phyloP scores from a whole-genome alignment of 2,888 invertebrate genomes.

The Caenorhabditis imperialis region DNA sequence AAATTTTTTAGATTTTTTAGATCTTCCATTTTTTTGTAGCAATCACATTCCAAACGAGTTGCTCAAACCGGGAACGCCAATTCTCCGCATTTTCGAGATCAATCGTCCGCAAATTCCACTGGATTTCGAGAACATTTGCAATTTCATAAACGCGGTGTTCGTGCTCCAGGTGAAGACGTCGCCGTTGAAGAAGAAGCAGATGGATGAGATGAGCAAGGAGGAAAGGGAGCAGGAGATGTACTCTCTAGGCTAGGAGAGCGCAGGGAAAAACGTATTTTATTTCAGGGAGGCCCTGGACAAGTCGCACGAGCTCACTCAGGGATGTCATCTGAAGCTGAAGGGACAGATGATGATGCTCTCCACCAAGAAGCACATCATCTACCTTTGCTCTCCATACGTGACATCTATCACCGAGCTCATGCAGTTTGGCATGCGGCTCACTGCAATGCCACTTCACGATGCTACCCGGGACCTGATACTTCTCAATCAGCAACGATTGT shows the following conservation, averaged over 20 bases:
- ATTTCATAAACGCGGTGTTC: slow-evolving; percentile 77
- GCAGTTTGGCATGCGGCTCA: slow-evolving; percentile 73
- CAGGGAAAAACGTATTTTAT: too few species aligned
- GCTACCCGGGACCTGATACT: slow-evolving; percentile 77
- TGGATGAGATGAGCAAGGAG: slow-evolving; percentile 39
- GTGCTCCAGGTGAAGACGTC: slow-evolving; percentile 73
- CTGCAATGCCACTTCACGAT: slow-evolving; percentile 77
- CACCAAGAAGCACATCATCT: slow-evolving; percentile 69
- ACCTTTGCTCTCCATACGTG: slow-evolving; percentile 77
- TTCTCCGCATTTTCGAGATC: slow-evolving; percentile 70
- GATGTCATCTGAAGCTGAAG: slow-evolving; percentile 70
- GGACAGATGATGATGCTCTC: slow-evolving; percentile 76
- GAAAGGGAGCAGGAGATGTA: slow-evolving; percentile 35
- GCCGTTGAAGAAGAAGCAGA: slow-evolving; percentile 49
- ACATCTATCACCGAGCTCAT: slow-evolving; percentile 75
- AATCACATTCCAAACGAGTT: slow-evolving; percentile 71
- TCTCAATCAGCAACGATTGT: slow-evolving; percentile 75
- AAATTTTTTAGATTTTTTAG: not conserved
- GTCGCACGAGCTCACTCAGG: slow-evolving; percentile 31
- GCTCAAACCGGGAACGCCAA: slow-evolving; percentile 71
- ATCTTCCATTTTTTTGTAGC: slow-evolving; percentile 41
- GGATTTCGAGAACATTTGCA: slow-evolving; percentile 77
- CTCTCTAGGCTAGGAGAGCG: too few species aligned
- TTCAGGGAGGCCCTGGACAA: slow-evolving; percentile 14
- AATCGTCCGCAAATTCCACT: slow-evolving; percentile 76